Conservation (phyloP, 1,140 invertebrate species). For the Harpegnathos saltator region DNA sequence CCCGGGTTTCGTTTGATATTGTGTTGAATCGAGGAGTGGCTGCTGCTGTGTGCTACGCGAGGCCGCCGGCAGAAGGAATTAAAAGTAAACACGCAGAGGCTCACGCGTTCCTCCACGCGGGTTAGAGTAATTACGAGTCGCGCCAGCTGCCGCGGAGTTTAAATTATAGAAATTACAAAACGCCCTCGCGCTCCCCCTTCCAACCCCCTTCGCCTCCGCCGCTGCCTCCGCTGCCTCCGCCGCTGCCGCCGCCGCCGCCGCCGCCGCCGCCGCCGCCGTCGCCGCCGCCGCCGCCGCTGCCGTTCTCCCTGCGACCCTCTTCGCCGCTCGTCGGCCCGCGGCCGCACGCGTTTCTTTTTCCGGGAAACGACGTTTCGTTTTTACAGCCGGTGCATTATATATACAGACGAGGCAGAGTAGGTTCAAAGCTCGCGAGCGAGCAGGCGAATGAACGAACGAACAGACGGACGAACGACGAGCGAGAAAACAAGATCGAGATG, state of each 20-base stretch:
- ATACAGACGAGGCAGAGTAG: slow-evolving; percentile 4
- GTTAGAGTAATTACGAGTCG: slow-evolving; percentile 86
- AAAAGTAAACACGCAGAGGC: slow-evolving; percentile 84
- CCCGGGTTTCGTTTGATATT: slow-evolving; percentile 69
- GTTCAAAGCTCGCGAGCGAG: slow-evolving; percentile 34
- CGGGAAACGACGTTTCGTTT: slow-evolving; percentile 63
- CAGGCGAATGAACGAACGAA: too few species aligned
- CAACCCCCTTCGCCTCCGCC: too few species aligned
- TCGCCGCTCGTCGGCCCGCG: slow-evolving; percentile 21
- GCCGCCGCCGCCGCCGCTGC: not conserved
- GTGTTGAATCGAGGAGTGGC: slow-evolving; percentile 68
- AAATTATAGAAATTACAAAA: slow-evolving; percentile 87
- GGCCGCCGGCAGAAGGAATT: slow-evolving; percentile 78
- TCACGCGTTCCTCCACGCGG: slow-evolving; percentile 83
- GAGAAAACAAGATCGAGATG: slow-evolving; percentile 42
- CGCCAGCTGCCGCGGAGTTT: slow-evolving; percentile 85
- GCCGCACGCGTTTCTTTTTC: slow-evolving; percentile 62
- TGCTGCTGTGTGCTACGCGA: slow-evolving; percentile 57
- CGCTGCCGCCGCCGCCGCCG: slow-evolving; percentile 29
- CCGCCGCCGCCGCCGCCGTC: not conserved
- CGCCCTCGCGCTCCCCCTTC: slow-evolving; percentile 72
- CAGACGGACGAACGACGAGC: not conserved
- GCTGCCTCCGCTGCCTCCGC: not conserved
- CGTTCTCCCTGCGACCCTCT: not conserved
- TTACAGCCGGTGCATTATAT: slow-evolving; percentile 60